Base-by-base conservation (phyloP, 2,888 invertebrate genomes). In the Acleris holmiana region DNA sequence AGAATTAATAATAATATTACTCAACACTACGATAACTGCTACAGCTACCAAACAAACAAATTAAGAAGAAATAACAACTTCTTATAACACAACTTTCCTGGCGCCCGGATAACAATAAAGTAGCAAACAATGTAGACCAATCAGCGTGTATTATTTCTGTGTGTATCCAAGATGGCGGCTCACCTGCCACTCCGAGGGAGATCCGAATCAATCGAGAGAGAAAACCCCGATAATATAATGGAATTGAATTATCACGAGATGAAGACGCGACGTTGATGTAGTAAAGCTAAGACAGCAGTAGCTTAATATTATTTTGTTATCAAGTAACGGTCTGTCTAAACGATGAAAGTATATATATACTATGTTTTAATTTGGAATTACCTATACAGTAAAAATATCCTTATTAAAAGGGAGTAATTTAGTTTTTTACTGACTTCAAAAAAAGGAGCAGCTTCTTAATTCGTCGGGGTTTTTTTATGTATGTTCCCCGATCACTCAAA, bases 191-290 rank as follows among this genome's bases (percentile, higher is more conserved):
- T 75, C 72, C 75, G 69, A 67, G 71, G 67, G 68, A 75, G 75
- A 70, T 71, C 73, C 69, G 80, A 89, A 88, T 85, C 89, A 91
- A 90, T 91, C 85, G 88, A 84, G 79, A 81, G 83, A 83, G 83
- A 86, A 88, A 88, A 86, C 79, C 80, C 76, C 74, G 83, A 85
- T 88, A 86, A 88, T 87, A 88, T 87, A 87, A 92, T 87, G 80
- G 86, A 90, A 92, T 91, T 89, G 88, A 91, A 91, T 92, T 89
- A 92, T 92, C 89, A 83, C 75, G 76, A 83, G 85, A 87, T 86
- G 85, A 88, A 88, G 88, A 84, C 83, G 81, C 80, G 73, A 78
- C 76, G 73, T 74, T 61, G 55, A 68, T 62, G 73, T 72, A 75
- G 75, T 74, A 68, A 61, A 64, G 51, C n/a, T 44, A 17, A 41